Base-by-base conservation (phyloP, 2,888 invertebrate species). In the Agrenia bidenticulata region DNA sequence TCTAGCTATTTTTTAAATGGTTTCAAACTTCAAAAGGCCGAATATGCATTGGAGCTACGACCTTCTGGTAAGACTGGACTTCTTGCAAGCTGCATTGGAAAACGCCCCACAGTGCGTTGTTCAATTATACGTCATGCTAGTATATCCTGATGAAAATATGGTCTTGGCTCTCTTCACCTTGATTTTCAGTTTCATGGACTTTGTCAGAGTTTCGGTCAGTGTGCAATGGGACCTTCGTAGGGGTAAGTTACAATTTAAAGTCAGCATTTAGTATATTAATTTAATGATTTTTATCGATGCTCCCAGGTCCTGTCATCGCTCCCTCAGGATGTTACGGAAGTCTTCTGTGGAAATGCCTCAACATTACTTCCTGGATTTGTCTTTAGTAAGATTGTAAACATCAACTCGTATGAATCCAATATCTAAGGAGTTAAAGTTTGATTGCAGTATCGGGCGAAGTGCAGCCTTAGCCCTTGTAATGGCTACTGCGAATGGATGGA, bases 61-160 rank as follows among this genome's bases (percentile, higher is more conserved):
- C 23, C 59, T 75, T 9, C 64, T 74, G n/a, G 61, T 70, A 39
- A 57, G 72, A 17, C 56, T 75, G 21, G 75, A 75, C 32, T 75
- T 75, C 61, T 65, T 75, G 11, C 75, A 75, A 45, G 75, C 75
- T 1, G 69, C 72, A 0, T 42, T 75, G 24, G 75, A 75, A 66
- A 75, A 75, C 53, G 72, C 73, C n/a, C 75, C 75, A n/a, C 68
- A 68, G 53, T 73, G 75, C 55, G 64, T 72, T 27, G 55, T 75
- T 17, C 75, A 73, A 54, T 37, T 75, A 21, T 75, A 65, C 39
- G 69, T 67, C 9, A 58, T 75, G 27, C 60, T 72, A 17, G 68
- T 64, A n/a, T 66, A 73, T 49, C 39, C 70, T 2, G 64, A 60
- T 26, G 75, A 75, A 49, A 53, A 72, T 42, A n/a, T 32, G n/a